Conservation (phyloP, 2,888 invertebrate genomes). For the Nomada hirtipes region DNA sequence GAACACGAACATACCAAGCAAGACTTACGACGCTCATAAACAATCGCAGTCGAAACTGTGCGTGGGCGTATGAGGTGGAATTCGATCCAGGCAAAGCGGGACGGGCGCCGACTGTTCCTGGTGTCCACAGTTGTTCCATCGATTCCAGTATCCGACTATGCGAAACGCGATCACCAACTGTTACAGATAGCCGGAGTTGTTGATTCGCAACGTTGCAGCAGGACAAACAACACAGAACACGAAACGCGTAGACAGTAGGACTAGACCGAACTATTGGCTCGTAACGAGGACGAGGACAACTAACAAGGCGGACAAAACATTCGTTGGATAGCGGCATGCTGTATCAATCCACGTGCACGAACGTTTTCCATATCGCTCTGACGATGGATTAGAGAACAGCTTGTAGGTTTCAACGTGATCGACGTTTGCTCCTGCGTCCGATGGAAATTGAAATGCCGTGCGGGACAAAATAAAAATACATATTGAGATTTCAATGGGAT, state of each 20-base stretch:
- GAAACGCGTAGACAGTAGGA: slow-evolving; percentile 13
- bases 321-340: slow-evolving; percentile 22
- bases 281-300: slow-evolving; percentile 30
- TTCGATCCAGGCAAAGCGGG: background rate
- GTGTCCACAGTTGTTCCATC: slow-evolving; percentile 24
- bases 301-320: slow-evolving; percentile 33
- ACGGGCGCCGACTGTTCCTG: background rate
- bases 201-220: slow-evolving; percentile 21
- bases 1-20: slow-evolving; percentile 8
- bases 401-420: slow-evolving; percentile 15
- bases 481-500: too few species aligned
- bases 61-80: slow-evolving; percentile 2
- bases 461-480: too few species aligned
- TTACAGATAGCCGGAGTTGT: slow-evolving; percentile 18
- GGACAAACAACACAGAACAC: slow-evolving; percentile 19
- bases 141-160: slow-evolving; percentile 23
- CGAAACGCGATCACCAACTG: slow-evolving; percentile 11
- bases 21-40: slow-evolving; percentile 48
- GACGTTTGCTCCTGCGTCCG: background rate
- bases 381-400: background rate
- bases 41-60: slow-evolving; percentile 8
- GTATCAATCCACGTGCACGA: slow-evolving; percentile 22
- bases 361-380: slow-evolving; percentile 26
- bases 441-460: background rate
- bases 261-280: slow-evolving; percentile 14